Evolutionary conservation across 2,113 vertebrate species (phyloP).

Genomic region (Notothenia rossii): DNA sequence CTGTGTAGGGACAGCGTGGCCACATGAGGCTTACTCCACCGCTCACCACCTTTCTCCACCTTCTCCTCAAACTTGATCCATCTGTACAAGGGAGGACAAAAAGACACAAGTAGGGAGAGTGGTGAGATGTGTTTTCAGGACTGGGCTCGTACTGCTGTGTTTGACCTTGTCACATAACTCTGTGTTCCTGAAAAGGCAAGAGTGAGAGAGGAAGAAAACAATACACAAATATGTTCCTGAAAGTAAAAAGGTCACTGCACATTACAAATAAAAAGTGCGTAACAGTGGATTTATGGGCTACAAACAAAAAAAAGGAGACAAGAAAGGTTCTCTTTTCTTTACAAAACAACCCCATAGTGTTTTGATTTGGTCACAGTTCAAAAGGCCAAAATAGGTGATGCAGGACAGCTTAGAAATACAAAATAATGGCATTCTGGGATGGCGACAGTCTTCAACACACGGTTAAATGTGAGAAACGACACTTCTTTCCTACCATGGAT

Average conservation of each 20-base stretch:
- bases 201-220: background rate
- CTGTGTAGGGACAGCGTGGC: conserved; percentile 91
- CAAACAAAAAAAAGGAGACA: conserved; percentile 51
- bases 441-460: conserved; percentile 2
- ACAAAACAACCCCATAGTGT: conserved; percentile 45
- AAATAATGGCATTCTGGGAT: background rate
- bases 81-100: conserved; percentile 68
- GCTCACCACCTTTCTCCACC: conserved; percentile 95
- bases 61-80: conserved; percentile 99
- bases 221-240: background rate
- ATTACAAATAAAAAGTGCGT: background rate
- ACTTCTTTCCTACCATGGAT: conserved; percentile 6
- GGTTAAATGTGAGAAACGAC: background rate
- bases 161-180: background rate
- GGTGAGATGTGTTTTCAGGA: background rate
- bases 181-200: background rate
- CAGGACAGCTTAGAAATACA: conserved; percentile 22
- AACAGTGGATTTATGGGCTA: background rate
- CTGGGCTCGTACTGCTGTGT: too few relatives aligned
- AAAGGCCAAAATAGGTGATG: conserved; percentile 10
- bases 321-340: conserved; percentile 51
- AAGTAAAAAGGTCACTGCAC: conserved; percentile 16
- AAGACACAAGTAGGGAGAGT: background rate
- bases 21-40: conserved; percentile 98
- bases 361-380: conserved; percentile 48